Evolutionary conservation across 2,888 invertebrate species (phyloP).

Genomic region (Pyrocoelia pectoralis): DNA sequence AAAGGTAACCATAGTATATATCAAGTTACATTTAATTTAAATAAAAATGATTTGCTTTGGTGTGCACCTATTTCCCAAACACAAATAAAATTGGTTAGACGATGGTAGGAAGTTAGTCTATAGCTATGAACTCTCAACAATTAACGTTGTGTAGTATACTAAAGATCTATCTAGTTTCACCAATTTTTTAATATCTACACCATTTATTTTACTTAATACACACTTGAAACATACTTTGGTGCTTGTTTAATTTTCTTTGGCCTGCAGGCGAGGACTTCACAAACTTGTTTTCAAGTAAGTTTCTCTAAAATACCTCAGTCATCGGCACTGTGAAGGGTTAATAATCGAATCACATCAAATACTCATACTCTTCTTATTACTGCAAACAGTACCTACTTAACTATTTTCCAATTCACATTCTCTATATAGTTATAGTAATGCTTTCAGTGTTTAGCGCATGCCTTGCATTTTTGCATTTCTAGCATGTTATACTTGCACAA

Average conservation of each 20-base stretch:
- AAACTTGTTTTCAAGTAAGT: conserved; percentile 55
- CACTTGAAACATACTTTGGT: conserved; percentile 41
- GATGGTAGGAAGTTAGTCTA: too few species aligned
- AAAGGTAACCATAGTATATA: too few species aligned
- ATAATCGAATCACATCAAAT: conserved; percentile 22
- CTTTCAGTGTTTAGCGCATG: conserved; percentile 32
- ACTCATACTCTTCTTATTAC: conserved; percentile 26
- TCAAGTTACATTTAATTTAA: too few species aligned
- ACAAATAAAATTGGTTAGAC: too few species aligned
- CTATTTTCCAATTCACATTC: conserved; percentile 42
- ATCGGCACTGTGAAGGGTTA: conserved; percentile 28
- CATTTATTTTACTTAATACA: conserved; percentile 35
- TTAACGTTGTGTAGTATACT: too few species aligned
- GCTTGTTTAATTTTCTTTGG: conserved; percentile 48
- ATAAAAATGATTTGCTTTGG: too few species aligned
- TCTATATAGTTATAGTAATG: conserved; percentile 24
- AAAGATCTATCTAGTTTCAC: conserved; percentile 11
- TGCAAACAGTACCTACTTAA: conserved; percentile 41
- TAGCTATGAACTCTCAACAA: too few species aligned
- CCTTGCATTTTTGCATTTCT: conserved; percentile 23
- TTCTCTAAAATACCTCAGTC: conserved; percentile 34
- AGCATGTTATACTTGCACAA: conserved; percentile 23
- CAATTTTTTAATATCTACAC: conserved; percentile 30
- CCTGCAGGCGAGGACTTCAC: conserved; percentile 57
- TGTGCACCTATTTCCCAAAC: too few species aligned